Percentiles rank a stretch among this genome's conserved stretches.
Conservation (phyloP, 1,140 invertebrate genomes). For the Hyles euphorbiae region DNA sequence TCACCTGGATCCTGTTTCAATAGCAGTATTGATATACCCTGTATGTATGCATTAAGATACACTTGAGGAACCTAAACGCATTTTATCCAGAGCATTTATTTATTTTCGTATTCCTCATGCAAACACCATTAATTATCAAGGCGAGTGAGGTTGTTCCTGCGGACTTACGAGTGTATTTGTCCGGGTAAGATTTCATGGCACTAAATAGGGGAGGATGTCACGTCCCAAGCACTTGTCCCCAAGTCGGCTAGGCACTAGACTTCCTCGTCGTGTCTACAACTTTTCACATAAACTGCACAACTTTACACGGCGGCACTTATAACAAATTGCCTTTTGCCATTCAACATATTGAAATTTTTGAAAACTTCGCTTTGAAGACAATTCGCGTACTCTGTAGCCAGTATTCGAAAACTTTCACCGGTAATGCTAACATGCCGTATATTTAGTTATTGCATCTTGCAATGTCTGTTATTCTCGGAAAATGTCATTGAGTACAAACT, state of each 20-base stretch:
- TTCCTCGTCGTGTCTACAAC: conserved; percentile 30
- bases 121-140: too few relatives aligned
- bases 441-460: too few relatives aligned
- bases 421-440: too few relatives aligned
- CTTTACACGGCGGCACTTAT: conserved; percentile 31
- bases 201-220: conserved; percentile 28
- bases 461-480: too few relatives aligned
- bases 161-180: conserved; percentile 16
- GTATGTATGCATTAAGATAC: too few relatives aligned
- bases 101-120: too few relatives aligned
- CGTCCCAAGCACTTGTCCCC: conserved; percentile 33
- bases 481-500: too few relatives aligned
- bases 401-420: conserved; percentile 1
- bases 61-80: too few relatives aligned
- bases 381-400: neutral
- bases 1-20: too few relatives aligned
- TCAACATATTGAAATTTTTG: conserved; percentile 31
- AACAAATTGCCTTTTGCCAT: conserved; percentile 30
- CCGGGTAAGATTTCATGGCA: conserved; percentile 22
- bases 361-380: conserved; percentile 15
- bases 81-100: too few relatives aligned
- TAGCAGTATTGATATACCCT: too few relatives aligned
- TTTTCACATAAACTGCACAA: conserved; percentile 42
- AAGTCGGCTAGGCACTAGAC: conserved; percentile 25
- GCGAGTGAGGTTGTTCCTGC: too few relatives aligned